Evolutionary conservation across 2,797 vertebrate genomes (phyloP), one percentile per base, ranked within the genome.

Genomic region (Cryptoblepharus egeriae): DNA sequence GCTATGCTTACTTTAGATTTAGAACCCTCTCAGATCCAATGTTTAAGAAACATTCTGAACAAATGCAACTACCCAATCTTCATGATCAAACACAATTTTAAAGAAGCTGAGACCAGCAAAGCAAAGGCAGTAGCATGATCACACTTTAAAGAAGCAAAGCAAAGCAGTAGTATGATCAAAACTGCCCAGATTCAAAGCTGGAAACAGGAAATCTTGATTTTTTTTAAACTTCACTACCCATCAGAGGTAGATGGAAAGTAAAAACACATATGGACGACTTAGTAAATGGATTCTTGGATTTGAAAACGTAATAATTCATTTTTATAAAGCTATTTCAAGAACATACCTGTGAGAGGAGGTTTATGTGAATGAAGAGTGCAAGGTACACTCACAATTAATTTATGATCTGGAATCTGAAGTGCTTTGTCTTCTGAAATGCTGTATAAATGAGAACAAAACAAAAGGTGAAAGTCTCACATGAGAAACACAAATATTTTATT

Each of bases 321-420:
- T 42, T 75, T 58, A 76, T 55, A 2, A 1, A 61, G 3, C 24
- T 58, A 45, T 81, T 81, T 76, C 20, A 63, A 75, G 84, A 85
- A 94, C 95, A 0, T 95, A 99, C 98, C 98, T 91, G 97, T 92
- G 26, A 99, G 96, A 22, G 97, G 97, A 1, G 99, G 99, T 81
- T 99, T 99, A 85, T 99, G 99, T 77, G 99, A 99, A 91, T 99
- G 99, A 68, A 99, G 96, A 30, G 91, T 90, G 86, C 97, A 98
- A 5, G 99, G 99, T 69, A 98, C 90, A 60, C 98, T 99, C 93
- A 99, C 96, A 63, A 99, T 94, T 91, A 99, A 82, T 71, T 95
- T 96, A 39, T 95, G 95, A 80, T 97, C 96, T 78, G 97, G 96
- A 87, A 98, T 82, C 45, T 95, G 91, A 75, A 91, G 77, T 10